Percentiles rank a stretch among this genome's conserved stretches.
Conservation (phyloP, 2,797 vertebrate genomes). For the Mormyrus hasselquistii region DNA sequence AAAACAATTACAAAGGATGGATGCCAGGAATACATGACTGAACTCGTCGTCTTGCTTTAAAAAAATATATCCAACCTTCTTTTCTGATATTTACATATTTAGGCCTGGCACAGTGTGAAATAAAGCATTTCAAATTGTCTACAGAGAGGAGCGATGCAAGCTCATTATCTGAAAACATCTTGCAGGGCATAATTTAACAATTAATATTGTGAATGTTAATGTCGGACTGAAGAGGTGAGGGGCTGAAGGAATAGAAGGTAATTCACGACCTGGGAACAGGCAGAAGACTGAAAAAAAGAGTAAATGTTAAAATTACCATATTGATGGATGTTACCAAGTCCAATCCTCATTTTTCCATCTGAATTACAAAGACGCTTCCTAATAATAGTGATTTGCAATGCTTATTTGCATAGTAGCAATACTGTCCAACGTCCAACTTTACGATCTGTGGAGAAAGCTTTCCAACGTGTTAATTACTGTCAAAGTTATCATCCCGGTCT, state of each 20-base stretch:
- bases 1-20: constrained; percentile 33
- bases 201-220: constrained; percentile 71
- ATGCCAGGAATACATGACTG: constrained; percentile 47
- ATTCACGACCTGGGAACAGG: constrained; percentile 37
- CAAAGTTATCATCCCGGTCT: background rate
- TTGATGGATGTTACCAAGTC: constrained; percentile 74
- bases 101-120: constrained; percentile 50
- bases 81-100: constrained; percentile 60
- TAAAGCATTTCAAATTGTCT: constrained; percentile 57
- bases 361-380: constrained; percentile 61
- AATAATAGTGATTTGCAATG: constrained; percentile 53
- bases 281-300: constrained; percentile 49
- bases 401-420: constrained; percentile 55
- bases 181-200: constrained; percentile 62
- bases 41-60: constrained; percentile 51
- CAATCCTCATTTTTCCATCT: constrained; percentile 54
- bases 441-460: constrained; percentile 9
- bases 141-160: constrained; percentile 49
- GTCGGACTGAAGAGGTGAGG: constrained; percentile 48
- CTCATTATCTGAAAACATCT: constrained; percentile 63
- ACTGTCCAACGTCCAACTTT: constrained; percentile 52
- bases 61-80: constrained; percentile 45
- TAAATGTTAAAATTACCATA: constrained; percentile 92
- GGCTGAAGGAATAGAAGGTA: constrained; percentile 44
- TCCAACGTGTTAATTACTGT: background rate